Percentiles rank a stretch among this genome's conserved stretches.
Conservation (phyloP, 2,888 invertebrate species). For the Barypeithes pellucidus region DNA sequence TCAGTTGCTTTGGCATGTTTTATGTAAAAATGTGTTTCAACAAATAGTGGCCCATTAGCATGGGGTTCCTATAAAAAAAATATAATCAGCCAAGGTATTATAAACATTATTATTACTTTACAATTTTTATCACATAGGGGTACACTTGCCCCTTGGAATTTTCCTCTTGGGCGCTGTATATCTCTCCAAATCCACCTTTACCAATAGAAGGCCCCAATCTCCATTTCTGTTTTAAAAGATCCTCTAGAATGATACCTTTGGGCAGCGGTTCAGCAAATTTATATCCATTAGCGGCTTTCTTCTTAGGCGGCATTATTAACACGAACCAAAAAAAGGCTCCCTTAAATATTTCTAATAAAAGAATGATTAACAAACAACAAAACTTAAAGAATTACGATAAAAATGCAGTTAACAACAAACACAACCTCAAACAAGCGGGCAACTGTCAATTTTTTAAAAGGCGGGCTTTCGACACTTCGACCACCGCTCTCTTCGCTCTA, state of each 20-base stretch:
- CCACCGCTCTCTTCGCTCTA: too few relatives aligned
- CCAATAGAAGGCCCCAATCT: slow-evolving; percentile 90
- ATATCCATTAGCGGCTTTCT: slow-evolving; percentile 72
- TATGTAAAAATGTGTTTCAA: slow-evolving; percentile 93
- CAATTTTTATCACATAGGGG: slow-evolving; percentile 86
- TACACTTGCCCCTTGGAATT: slow-evolving; percentile 72
- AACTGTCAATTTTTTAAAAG: too few relatives aligned
- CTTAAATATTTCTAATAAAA: slow-evolving; percentile 4
- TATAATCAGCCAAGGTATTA: not conserved
- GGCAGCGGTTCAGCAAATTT: slow-evolving; percentile 83
- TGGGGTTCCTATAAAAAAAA: slow-evolving; percentile 84
- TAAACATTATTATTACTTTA: slow-evolving; percentile 68
- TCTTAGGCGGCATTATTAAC: slow-evolving; percentile 60
- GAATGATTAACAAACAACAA: not conserved
- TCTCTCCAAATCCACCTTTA: slow-evolving; percentile 94
- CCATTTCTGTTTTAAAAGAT: slow-evolving; percentile 87
- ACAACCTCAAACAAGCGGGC: too few relatives aligned
- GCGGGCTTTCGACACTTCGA: too few relatives aligned
- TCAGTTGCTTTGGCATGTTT: slow-evolving; percentile 82
- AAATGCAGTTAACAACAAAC: too few relatives aligned
- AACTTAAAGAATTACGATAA: not conserved
- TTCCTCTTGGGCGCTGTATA: slow-evolving; percentile 86
- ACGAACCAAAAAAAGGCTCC: not conserved
- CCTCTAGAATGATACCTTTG: slow-evolving; percentile 83
- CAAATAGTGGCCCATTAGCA: slow-evolving; percentile 94